These are phyloP conservation scores for Xylophagus ater DNA, from an alignment of 2,888 invertebrate species.

Conservation along the genomic window DNA sequence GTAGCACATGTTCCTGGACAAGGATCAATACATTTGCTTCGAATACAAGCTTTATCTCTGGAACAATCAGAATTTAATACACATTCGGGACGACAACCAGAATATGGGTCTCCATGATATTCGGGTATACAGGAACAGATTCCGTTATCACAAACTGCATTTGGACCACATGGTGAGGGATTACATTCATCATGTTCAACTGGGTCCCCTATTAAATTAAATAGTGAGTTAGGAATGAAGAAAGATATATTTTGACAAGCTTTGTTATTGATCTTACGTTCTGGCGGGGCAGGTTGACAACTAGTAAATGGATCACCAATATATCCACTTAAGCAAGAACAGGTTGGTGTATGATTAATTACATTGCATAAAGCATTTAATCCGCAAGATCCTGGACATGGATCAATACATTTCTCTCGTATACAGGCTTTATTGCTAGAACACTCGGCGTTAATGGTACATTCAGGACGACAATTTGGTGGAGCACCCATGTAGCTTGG, in stretches of 20 bases:
- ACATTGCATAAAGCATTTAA: conserved; percentile 58
- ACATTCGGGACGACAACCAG: conserved; percentile 60
- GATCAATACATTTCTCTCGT: conserved; percentile 53
- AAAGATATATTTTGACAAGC: conserved; percentile 42
- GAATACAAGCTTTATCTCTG: conserved; percentile 51
- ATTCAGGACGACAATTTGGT: conserved; percentile 58
- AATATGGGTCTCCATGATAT: conserved; percentile 52
- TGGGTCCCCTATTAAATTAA: conserved; percentile 15
- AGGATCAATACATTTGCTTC: conserved; percentile 58
- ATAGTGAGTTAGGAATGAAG: neutral
- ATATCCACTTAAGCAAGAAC: conserved; percentile 55
- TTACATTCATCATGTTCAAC: conserved; percentile 52
- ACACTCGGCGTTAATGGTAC: conserved; percentile 53
- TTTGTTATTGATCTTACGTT: conserved; percentile 28
- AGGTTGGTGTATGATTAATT: conserved; percentile 65
- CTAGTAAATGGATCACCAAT: conserved; percentile 65
- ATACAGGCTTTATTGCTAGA: conserved; percentile 48
- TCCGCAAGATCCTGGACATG: conserved; percentile 51
- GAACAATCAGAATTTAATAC: conserved; percentile 55
- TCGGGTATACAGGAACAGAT: conserved; percentile 56
- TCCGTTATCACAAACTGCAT: conserved; percentile 55
- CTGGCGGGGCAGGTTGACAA: conserved; percentile 40
- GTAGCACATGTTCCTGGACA: conserved; percentile 59
- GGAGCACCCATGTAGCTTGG: conserved; percentile 49
- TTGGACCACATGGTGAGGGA: conserved; percentile 60